These are phyloP conservation scores for Dunckerocampus dactyliophorus DNA, from an alignment of 2,113 vertebrate species.

Conservation along the genomic window DNA sequence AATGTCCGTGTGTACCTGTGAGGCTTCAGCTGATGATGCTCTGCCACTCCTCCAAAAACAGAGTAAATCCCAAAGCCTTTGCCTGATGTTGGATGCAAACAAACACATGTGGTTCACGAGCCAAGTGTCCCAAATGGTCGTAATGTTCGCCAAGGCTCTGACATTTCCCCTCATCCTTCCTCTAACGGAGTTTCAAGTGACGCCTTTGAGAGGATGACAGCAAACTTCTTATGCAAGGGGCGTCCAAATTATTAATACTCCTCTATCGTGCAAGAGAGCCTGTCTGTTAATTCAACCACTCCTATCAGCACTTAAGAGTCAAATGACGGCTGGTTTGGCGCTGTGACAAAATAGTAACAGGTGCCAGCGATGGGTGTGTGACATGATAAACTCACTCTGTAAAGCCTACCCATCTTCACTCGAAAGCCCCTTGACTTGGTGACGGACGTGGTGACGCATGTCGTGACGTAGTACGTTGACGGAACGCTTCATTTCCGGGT, in stretches of 20 bases:
- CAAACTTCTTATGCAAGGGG: conserved; percentile 18
- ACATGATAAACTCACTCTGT: conserved; percentile 13
- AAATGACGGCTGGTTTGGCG: conserved; percentile 66
- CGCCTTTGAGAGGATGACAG: conserved; percentile 23
- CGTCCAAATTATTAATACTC: conserved; percentile 32
- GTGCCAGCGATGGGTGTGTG: conserved; percentile 64
- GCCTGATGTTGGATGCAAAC: conserved; percentile 79
- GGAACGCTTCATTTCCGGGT: no score
- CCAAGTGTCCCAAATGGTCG: conserved; percentile 77
- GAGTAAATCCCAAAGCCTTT: conserved; percentile 70
- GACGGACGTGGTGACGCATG: no score
- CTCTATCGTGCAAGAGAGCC: conserved; percentile 21
- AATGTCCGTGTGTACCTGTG: conserved; percentile 74
- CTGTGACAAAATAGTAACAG: conserved; percentile 80
- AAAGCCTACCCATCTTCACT: conserved; percentile 5
- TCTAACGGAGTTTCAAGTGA: conserved; percentile 22
- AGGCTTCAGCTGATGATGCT: conserved; percentile 53
- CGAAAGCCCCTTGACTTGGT: neutral
- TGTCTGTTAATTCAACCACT: conserved; percentile 37
- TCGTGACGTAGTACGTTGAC: no score
- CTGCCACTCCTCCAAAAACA: conserved; percentile 67
- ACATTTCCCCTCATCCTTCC: conserved; percentile 35
- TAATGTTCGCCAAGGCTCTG: conserved; percentile 64
- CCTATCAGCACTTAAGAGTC: conserved; percentile 28
- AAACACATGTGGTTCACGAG: conserved; percentile 79